Base-by-base conservation (phyloP, 2,113 vertebrate genomes). In the Aythya baeri region DNA sequence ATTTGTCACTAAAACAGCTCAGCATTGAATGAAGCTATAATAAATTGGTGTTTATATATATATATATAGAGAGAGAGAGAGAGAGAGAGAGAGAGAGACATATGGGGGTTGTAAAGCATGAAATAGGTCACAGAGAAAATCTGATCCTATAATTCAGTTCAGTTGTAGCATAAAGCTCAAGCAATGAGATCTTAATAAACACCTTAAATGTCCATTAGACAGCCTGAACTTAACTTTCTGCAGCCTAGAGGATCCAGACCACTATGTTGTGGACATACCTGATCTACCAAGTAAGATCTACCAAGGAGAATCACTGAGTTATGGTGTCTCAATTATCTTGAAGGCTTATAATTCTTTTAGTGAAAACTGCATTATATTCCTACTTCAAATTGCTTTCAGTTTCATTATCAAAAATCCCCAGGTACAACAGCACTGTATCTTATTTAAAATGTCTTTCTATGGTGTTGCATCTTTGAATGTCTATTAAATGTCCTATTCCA, bases 111-210 rank as follows among this genome's bases (percentile, higher is more conserved):
- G 3, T 93, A 65, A 86, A 54, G 32, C 79, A 91, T 85, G 67
- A 92, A 95, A 86, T 62, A 77, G 22, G 31, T 62, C 58, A 92
- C 9, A 75, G 10, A 66, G 54, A 76, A 55, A 74, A 13, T 65
- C 80, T 32, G 32, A 95, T 55, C 84, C 74, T 93, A 68, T 93
- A 96, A 98, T 85, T 95, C 57, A 91, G 55, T 88, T 90, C 66
- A 70, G 44, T 79, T 80, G 46, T 65, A 57, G 26, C 50, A 41
- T 63, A 86, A 95, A 96, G 68, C 17, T 86, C 88, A 84, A 89
- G 36, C 50, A 72, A 78, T 20, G 13, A 86, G 29, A 87, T 83
- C 91, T 84, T 52, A 92, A 80, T 75, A 83, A 96, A 80, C 43
- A 73, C 13, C 29, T 82, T 72, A 80, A 79, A 92, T 34, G 16